phyloP scores from a whole-genome alignment of 2,888 invertebrate species.

The Phragmatobia fuliginosa region DNA sequence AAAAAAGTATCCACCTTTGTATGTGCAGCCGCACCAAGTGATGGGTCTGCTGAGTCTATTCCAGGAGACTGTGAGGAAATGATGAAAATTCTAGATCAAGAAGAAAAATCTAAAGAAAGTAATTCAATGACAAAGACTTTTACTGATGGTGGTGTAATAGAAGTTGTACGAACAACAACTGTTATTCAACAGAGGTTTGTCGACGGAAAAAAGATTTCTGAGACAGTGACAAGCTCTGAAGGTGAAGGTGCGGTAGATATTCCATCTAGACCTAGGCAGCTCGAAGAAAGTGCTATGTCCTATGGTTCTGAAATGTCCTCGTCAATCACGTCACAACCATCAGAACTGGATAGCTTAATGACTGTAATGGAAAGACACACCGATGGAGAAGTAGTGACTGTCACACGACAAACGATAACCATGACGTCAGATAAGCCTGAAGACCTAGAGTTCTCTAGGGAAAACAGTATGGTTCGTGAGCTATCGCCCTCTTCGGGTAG shows the following conservation, averaged over 20 bases:
- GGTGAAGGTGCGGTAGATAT: conserved; percentile 81
- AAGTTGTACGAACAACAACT: conserved; percentile 79
- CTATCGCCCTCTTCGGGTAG: conserved; percentile 84
- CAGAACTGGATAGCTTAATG: conserved; percentile 83
- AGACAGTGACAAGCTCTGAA: conserved; percentile 76
- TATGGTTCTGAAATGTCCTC: conserved; percentile 84
- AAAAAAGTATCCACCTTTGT: conserved; percentile 76
- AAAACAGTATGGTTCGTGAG: conserved; percentile 78
- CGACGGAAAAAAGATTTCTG: conserved; percentile 82
- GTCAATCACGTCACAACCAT: conserved; percentile 83
- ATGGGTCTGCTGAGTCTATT: conserved; percentile 82
- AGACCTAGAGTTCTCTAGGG: conserved; percentile 78
- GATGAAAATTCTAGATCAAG: conserved; percentile 87
- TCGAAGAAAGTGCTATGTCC: conserved; percentile 77
- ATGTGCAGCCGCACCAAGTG: conserved; percentile 81
- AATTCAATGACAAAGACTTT: conserved; percentile 64
- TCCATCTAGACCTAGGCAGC: conserved; percentile 68
- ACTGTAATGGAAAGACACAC: conserved; percentile 78
- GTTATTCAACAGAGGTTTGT: conserved; percentile 81
- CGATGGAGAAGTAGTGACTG: conserved; percentile 81
- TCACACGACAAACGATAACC: conserved; percentile 72
- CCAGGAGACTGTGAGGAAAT: conserved; percentile 88
- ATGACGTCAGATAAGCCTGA: conserved; percentile 76
- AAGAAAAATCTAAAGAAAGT: conserved; percentile 71
- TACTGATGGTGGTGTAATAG: conserved; percentile 72